Evolutionary conservation across 2,113 vertebrate genomes (phyloP), one percentile per base, ranked within the genome.

Genomic region (Pycnonotus jocosus): DNA sequence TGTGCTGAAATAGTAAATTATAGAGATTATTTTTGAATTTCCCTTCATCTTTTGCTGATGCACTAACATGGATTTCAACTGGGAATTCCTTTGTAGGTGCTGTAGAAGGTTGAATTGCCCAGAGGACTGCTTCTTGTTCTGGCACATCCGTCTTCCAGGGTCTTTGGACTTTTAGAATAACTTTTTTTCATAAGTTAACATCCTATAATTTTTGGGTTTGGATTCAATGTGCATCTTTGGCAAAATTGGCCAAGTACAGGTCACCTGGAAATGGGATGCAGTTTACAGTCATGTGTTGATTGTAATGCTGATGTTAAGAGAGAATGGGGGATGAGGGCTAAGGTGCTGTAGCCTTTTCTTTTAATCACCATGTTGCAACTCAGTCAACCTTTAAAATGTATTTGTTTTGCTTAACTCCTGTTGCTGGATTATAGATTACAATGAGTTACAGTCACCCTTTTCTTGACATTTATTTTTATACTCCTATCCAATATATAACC

Each of bases 351-450:
- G 23, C 33, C 28, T 86, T 83, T 69, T 51, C 6, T 60, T 72
- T 12, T 0, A 0, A 16, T 87, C 23, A 30, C 6, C 3, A 6
- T 33, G 10, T 40, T 1, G 1, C 44, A 78, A 21, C 7, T 14
- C 1, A 3, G 6, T 66, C 51, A 69, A 15, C 21, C 33, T 84
- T 11, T 78, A 73, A 42, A 88, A 15, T 65, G 1, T 57, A 23
- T 58, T 90, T 40, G 10, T 80, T 83, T 88, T 82, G 28, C 27
- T 92, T 16, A 64, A 74, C 20, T 16, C 3, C 31, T 48, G 1
- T 61, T 79, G 24, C 22, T 86, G 58, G 17, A n/a, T 69, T 56
- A 35, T 38, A 40, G 44, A 51, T 72, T 69, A 16, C 4, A 53
- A 5, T 37, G 25, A 73, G 5, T 83, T 91, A 19, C 10, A 35